A percentile compares a stretch with the other conserved stretches of the same genome.
Conservation (phyloP, 1,140 invertebrate genomes). For the Drosophila nebulosa region DNA sequence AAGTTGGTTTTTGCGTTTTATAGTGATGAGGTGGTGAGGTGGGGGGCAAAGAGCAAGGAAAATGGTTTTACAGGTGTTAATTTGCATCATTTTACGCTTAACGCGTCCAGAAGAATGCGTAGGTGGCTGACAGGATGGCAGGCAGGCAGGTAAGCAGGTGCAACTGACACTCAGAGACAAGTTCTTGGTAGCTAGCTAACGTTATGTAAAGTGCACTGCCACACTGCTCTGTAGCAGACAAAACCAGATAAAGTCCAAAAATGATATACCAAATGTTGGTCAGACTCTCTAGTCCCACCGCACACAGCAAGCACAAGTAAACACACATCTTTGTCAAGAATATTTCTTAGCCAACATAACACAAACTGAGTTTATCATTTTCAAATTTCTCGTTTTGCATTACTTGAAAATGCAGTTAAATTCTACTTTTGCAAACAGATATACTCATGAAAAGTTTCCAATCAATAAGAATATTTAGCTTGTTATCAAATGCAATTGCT, state of each 20-base stretch:
- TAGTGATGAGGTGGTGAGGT: background rate
- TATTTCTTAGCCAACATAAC: too few relatives aligned
- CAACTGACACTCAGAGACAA: slow-evolving; percentile 45
- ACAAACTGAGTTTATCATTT: too few relatives aligned
- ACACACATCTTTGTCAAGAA: background rate
- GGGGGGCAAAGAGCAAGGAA: slow-evolving; percentile 10
- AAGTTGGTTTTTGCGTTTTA: background rate
- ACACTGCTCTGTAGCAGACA: background rate
- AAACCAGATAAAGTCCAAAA: background rate
- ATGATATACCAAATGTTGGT: background rate
- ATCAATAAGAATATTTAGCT: too few relatives aligned
- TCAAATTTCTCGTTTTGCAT: too few relatives aligned
- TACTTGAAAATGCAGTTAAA: too few relatives aligned
- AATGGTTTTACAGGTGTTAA: slow-evolving; percentile 42
- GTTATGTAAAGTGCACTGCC: background rate
- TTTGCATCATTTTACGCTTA: slow-evolving; percentile 63
- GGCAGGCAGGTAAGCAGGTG: slow-evolving; percentile 8
- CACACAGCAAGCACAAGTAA: background rate
- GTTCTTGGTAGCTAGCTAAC: slow-evolving; percentile 6
- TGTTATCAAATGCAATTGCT: too few relatives aligned
- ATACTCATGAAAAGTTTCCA: too few relatives aligned
- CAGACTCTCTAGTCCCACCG: too few relatives aligned
- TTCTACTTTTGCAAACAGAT: too few relatives aligned
- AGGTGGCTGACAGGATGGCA: slow-evolving; percentile 12
- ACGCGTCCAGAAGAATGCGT: slow-evolving; percentile 22